A percentile compares a stretch with the other conserved stretches of the same genome.
These are phyloP conservation scores for Probosciger aterrimus DNA, from an alignment of 2,113 vertebrate species.

Conservation along the genomic window DNA sequence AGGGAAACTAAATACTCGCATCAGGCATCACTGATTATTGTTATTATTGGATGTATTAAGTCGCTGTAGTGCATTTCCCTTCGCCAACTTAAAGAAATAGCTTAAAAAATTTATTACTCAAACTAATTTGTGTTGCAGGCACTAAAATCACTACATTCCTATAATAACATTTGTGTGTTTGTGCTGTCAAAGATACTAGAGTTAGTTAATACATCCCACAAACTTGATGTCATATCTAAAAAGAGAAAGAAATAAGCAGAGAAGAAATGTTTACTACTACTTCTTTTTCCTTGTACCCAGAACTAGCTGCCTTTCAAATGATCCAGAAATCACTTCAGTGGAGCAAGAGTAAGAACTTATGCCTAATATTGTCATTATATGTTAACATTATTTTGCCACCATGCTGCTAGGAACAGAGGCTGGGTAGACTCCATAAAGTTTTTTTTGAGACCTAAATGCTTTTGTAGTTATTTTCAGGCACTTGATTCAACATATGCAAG, in stretches of 20 bases:
- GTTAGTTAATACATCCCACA: neutral
- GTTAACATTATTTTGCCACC: constrained; percentile 18
- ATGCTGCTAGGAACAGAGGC: neutral
- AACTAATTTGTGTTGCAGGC: neutral
- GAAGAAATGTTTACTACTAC: constrained; percentile 55
- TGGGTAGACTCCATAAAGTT: constrained; percentile 60
- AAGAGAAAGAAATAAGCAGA: neutral
- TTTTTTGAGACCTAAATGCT: constrained; percentile 16
- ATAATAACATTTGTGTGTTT: neutral
- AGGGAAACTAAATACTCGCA: constrained; percentile 7
- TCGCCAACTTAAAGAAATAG: neutral
- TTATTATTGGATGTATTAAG: neutral
- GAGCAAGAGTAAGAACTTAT: constrained; percentile 79
- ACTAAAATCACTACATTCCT: neutral
- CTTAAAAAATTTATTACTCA: neutral
- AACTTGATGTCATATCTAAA: neutral
- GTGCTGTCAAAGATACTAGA: neutral
- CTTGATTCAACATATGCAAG: neutral
- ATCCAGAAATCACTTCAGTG: constrained; percentile 77
- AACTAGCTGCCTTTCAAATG: constrained; percentile 83
- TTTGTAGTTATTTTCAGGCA: neutral
- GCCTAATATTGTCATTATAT: constrained; percentile 4
- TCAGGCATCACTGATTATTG: neutral
- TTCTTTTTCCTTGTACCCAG: constrained; percentile 67
- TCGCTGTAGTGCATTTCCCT: constrained; percentile 13